These are phyloP conservation scores for Mantis religiosa DNA, from an alignment of 2,888 invertebrate genomes.

Conservation along the genomic window DNA sequence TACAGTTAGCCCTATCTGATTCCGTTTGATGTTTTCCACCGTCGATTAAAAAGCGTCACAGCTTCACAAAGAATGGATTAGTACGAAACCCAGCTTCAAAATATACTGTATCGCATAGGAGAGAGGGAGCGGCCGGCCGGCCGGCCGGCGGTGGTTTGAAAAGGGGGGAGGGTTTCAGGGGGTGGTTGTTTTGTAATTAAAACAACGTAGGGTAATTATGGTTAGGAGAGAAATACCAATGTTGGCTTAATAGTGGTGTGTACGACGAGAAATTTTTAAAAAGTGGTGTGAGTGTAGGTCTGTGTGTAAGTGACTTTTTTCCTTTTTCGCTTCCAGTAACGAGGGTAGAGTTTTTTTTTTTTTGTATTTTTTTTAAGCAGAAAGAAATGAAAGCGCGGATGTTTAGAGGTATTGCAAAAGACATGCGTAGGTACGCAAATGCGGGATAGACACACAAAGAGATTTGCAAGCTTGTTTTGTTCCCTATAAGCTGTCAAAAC, in stretches of 20 bases:
- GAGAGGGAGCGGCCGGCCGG: neutral
- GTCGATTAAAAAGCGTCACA: conserved; percentile 19
- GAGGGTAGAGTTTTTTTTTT: neutral
- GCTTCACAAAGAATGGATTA: conserved; percentile 18
- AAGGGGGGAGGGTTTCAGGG: neutral
- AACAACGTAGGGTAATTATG: conserved; percentile 18
- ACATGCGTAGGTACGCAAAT: neutral
- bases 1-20: conserved; percentile 19
- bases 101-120: conserved; percentile 1
- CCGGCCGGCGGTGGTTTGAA: neutral
- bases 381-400: neutral
- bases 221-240: conserved; percentile 11
- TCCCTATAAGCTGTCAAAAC: neutral
- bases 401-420: neutral
- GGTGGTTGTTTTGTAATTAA: conserved; percentile 16
- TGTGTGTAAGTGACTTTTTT: neutral
- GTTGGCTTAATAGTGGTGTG: conserved; percentile 5
- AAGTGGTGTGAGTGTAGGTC: neutral
- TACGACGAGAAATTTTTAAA: conserved; percentile 8
- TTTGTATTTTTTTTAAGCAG: neutral
- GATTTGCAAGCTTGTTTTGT: neutral
- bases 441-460: neutral
- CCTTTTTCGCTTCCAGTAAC: neutral
- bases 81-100: conserved; percentile 1
- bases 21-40: conserved; percentile 19